These are phyloP conservation scores for Campaea margaritaria DNA, from an alignment of 2,888 invertebrate species.

Conservation along the genomic window DNA sequence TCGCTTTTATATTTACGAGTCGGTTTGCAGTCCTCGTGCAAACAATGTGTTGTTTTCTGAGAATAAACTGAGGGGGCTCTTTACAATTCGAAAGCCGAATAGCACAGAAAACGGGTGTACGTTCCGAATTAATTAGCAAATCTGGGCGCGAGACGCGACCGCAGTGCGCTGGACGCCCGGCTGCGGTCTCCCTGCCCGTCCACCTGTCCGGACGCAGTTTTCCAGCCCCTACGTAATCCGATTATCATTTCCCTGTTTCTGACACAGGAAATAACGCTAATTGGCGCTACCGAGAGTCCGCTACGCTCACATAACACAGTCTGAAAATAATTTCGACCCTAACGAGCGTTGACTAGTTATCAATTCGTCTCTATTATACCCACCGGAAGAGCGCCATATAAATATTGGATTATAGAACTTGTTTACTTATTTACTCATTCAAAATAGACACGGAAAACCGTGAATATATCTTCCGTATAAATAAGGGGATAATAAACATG, in stretches of 20 bases:
- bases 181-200: conserved; percentile 47
- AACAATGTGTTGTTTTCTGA: conserved; percentile 24
- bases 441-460: conserved; percentile 29
- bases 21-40: conserved; percentile 28
- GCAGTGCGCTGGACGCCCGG: conserved; percentile 48
- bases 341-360: conserved; percentile 33
- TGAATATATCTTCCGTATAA: conserved; percentile 38
- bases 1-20: conserved; percentile 54
- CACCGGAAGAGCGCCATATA: conserved; percentile 25
- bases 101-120: conserved; percentile 52
- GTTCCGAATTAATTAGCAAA: conserved; percentile 73
- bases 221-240: conserved; percentile 58
- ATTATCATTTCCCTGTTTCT: conserved; percentile 63
- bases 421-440: conserved; percentile 36
- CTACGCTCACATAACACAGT: conserved; percentile 35
- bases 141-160: conserved; percentile 62
- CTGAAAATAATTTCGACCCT: conserved; percentile 14
- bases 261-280: conserved; percentile 58
- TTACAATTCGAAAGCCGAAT: conserved; percentile 41
- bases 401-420: conserved; percentile 37
- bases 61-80: conserved; percentile 33
- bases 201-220: conserved; percentile 65
- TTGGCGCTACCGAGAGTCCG: conserved; percentile 44
- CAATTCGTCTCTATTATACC: conserved; percentile 8
- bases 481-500: conserved; percentile 42